Evolutionary conservation across 2,797 vertebrate genomes (phyloP), one percentile per base, ranked within the genome.

Genomic region (Malurus splendens): DNA sequence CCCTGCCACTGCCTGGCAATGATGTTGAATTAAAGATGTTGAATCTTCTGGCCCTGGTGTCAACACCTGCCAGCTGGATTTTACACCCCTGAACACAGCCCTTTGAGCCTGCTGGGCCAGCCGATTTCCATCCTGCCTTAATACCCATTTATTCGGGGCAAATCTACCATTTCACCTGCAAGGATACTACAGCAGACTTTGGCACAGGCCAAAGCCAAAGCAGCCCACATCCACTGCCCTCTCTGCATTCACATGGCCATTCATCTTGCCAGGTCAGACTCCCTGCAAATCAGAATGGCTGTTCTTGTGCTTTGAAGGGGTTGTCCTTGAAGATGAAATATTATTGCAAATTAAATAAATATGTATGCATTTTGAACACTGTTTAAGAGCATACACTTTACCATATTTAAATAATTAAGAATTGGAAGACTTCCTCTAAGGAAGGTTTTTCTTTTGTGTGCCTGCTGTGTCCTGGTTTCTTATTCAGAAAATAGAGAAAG

Each of bases 241-340:
- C 59, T 28, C 18, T 28, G 25, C 20, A 28, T 48, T 48, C 86
- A 33, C 48, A 11, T 0, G 42, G 17, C 2, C 42, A 38, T 54
- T 54, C n/a, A 32, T 45, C 28, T 56, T 33, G 30, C 7, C 38
- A 64, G 28, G 36, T 6, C 54, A 89, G 45, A 64, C 12, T 67
- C 82, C 79, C 36, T 77, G 42, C 42, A 61, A 25, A 68, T 67
- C 64, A 56, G 30, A 91, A 76, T 22, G 30, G 45, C 30, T 10
- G 1, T 11, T 65, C n/a, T 36, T 30, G 16, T 65, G 44, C 32
- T 84, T 84, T 55, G 44, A 84, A 85, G 50, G 91, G 16, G 20
- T 20, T 77, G 27, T 17, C 42, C 60, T 85, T 80, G 45, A 80
- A 77, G 61, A 60, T 22, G 67, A 88, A 91, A 57, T 39, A 90